A percentile compares a stretch with the other conserved stretches of the same genome.
phyloP scores from a whole-genome alignment of 2,113 vertebrate species.

The Tragelaphus imberbis region DNA sequence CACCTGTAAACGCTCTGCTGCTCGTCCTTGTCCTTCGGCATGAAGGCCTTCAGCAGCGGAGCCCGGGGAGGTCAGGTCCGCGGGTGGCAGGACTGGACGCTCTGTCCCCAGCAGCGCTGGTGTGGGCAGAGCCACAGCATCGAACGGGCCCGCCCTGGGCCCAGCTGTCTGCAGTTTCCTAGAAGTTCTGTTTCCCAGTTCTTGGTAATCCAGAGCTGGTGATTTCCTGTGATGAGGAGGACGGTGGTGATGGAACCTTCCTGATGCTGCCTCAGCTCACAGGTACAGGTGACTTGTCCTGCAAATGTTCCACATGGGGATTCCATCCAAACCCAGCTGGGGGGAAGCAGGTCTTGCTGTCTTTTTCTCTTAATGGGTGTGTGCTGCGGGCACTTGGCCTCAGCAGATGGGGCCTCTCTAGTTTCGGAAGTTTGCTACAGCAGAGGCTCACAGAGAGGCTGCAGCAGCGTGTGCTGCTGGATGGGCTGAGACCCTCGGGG shows the following conservation, averaged over 20 bases:
- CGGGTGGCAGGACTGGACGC: background rate
- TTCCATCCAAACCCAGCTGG: background rate
- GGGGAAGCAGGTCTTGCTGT: no score
- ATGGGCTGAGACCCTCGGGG: background rate
- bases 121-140: no score
- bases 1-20: background rate
- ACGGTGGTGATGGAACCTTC: background rate
- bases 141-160: no score
- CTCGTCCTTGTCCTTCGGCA: accelerated
- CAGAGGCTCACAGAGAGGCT: accelerated
- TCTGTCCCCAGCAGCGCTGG: background rate
- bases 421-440: accelerated
- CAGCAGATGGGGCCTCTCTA: background rate
- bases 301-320: background rate
- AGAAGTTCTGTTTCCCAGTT: background rate
- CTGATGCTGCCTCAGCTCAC: background rate
- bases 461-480: accelerated
- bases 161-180: no score
- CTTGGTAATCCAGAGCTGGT: background rate
- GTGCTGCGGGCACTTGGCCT: background rate
- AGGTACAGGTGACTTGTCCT: background rate
- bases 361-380: background rate
- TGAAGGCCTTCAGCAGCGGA: background rate
- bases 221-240: background rate
- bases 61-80: background rate